Conservation (phyloP, 2,888 invertebrate species). For the Sesamia inferens region DNA sequence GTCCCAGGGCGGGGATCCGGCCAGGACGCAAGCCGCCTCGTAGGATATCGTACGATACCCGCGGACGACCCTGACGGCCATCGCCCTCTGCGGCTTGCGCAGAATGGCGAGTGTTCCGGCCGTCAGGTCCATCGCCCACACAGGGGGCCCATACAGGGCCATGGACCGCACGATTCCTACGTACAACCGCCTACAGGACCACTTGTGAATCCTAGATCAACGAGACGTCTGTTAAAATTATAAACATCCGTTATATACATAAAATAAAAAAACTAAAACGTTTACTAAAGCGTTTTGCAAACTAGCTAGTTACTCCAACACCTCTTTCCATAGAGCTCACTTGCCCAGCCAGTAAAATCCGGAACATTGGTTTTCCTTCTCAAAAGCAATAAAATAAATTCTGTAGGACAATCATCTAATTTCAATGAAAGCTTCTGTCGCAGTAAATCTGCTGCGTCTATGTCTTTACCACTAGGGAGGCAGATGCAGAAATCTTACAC, state of each 20-base stretch:
- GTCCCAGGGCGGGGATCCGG: too few relatives aligned
- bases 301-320: conserved; percentile 1
- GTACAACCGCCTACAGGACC: too few relatives aligned
- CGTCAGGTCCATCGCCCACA: too few relatives aligned
- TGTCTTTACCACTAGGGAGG: conserved; percentile 13
- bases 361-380: conserved; percentile 41
- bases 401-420: conserved; percentile 53
- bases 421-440: conserved; percentile 59
- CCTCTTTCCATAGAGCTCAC: neutral
- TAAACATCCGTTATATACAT: neutral
- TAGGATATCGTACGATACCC: too few relatives aligned
- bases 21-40: too few relatives aligned
- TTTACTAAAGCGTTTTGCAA: neutral
- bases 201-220: too few relatives aligned
- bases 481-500: conserved; percentile 20
- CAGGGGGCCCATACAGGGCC: too few relatives aligned
- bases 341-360: conserved; percentile 22
- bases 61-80: too few relatives aligned
- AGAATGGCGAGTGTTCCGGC: too few relatives aligned
- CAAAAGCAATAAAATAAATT: conserved; percentile 60
- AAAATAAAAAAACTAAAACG: neutral
- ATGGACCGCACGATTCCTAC: too few relatives aligned
- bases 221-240: neutral
- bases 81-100: too few relatives aligned
- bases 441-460: conserved; percentile 53